Base-by-base conservation (phyloP, 2,888 invertebrate species). In the Capitulum mitella region DNA sequence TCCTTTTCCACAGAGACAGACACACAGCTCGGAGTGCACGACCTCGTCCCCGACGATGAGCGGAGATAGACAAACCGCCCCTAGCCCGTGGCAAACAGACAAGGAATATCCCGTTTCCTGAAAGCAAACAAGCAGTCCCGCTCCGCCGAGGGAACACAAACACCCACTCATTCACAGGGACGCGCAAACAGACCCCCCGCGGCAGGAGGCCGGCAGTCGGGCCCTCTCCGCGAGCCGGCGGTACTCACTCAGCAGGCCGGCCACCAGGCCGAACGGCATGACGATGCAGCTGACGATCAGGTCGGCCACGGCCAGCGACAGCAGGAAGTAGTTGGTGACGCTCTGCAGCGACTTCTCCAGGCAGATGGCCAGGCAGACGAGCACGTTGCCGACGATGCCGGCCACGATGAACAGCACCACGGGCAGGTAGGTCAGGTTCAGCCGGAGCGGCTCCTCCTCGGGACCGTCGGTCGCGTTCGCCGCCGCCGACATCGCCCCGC, bases 191-290 rank as follows among this genome's bases (percentile, higher is more conserved):
- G n/a, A n/a, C n/a, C n/a, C n/a, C n/a, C n/a, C n/a, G n/a, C n/a
- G n/a, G n/a, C n/a, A n/a, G n/a, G n/a, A n/a, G n/a, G n/a, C n/a
- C n/a, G n/a, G n/a, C n/a, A n/a, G n/a, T n/a, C n/a, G n/a, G n/a
- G n/a, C n/a, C n/a, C n/a, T n/a, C n/a, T n/a, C n/a, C n/a, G n/a
- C n/a, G n/a, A n/a, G n/a, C n/a, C n/a, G n/a, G n/a, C 5, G 10
- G 46, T 29, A 85, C 93, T 93, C 86, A 97, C 97, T 96, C 84
- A 95, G 88, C 87, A 97, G 93, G 85, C 95, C 96, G 51, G 94
- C 94, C 83, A 96, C 92, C 54, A 97, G 95, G 81, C 95, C 94
- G 85, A 97, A 89, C 5, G 97, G 97, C 97, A 98, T 98, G 79
- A 97, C 97, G 84, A 97, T 92, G 81, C 95, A 87, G 84, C 95